These are phyloP conservation scores for Delichon dasypus DNA, from an alignment of 2,797 vertebrate genomes.

Conservation along the genomic window DNA sequence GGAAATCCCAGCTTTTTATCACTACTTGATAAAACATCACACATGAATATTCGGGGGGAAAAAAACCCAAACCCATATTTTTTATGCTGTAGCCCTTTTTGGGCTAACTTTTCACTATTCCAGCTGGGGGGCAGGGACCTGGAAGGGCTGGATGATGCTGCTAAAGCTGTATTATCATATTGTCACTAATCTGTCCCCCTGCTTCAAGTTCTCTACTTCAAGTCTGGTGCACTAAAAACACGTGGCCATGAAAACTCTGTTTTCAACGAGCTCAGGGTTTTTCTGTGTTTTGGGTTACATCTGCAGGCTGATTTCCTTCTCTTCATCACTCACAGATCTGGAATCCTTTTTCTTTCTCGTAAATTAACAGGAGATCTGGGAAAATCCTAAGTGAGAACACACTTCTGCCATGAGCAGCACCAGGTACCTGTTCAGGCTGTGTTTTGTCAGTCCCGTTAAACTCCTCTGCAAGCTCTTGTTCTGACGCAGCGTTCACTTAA, in stretches of 20 bases:
- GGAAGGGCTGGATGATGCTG: not conserved
- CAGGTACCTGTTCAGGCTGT: not conserved
- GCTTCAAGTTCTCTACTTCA: not conserved
- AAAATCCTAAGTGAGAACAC: not conserved
- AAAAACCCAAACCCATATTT: rapidly evolving
- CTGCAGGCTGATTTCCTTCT: not conserved
- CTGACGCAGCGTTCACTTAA: not conserved
- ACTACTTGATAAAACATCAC: not conserved
- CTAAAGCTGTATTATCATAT: not conserved
- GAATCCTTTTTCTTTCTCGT: not conserved
- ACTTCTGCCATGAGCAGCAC: not conserved
- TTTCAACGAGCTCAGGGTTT: not conserved
- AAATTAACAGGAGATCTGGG: not conserved
- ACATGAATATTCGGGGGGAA: not conserved
- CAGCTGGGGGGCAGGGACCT: not conserved
- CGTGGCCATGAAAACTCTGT: not conserved
- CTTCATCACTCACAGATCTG: not conserved
- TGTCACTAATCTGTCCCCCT: not conserved
- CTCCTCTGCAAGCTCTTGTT: not conserved
- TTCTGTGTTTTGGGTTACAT: not conserved
- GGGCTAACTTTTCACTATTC: not conserved
- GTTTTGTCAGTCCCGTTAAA: not conserved
- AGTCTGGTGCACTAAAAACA: not conserved
- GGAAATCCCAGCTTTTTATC: not conserved
- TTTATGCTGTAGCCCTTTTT: not conserved